Conservation (phyloP, 2,797 vertebrate genomes). For the Phyllotis vaccarum region DNA sequence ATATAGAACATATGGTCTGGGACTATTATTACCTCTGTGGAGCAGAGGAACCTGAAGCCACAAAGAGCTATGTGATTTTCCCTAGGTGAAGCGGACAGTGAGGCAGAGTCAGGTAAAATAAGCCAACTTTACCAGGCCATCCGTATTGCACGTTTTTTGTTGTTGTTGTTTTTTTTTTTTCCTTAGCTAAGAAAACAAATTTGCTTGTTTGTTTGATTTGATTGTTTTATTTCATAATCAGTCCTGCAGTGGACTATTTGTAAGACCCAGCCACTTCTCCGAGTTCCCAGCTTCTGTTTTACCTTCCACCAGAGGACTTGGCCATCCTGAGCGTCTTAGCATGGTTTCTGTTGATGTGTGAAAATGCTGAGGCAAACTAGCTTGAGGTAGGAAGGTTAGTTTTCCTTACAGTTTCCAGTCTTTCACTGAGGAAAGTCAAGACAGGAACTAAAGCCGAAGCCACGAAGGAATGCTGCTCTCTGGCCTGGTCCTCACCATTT, state of each 20-base stretch:
- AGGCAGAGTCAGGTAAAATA: not conserved
- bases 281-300: not conserved
- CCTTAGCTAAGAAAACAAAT: not conserved
- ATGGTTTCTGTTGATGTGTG: not conserved
- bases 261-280: not conserved
- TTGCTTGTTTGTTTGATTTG: constrained; percentile 5
- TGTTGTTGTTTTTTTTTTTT: too few species aligned
- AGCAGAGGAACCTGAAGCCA: not conserved
- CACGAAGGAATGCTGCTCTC: not conserved
- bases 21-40: not conserved
- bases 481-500: not conserved
- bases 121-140: not conserved
- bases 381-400: not conserved
- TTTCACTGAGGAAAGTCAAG: not conserved
- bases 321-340: not conserved
- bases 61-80: not conserved
- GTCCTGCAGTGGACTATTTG: not conserved
- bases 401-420: not conserved
- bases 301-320: not conserved
- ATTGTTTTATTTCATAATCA: not conserved
- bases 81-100: not conserved
- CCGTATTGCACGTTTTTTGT: too few species aligned
- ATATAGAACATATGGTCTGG: not conserved
- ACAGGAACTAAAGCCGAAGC: not conserved
- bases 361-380: not conserved